Percentiles rank a stretch among this genome's conserved stretches.
phyloP scores from a whole-genome alignment of 2,888 invertebrate species.

The Pomacea canaliculata region DNA sequence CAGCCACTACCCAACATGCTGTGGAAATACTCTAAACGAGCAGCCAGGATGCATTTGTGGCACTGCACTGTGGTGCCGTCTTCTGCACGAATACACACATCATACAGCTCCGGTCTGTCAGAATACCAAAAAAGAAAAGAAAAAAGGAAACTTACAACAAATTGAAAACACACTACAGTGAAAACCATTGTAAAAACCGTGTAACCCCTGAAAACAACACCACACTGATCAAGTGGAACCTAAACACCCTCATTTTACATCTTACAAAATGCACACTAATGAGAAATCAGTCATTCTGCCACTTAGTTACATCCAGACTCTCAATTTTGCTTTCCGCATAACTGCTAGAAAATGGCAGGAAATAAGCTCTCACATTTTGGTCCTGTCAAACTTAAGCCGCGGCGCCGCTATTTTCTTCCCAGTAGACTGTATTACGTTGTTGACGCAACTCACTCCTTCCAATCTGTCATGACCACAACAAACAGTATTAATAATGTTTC shows the following conservation, averaged over 20 bases:
- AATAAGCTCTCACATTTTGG: slow-evolving; percentile 61
- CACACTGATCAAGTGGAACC: too few species aligned
- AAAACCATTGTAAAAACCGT: too few species aligned
- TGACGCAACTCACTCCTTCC: slow-evolving; percentile 54
- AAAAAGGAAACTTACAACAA: too few species aligned
- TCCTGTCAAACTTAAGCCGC: slow-evolving; percentile 72
- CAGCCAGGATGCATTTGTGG: slow-evolving; percentile 85
- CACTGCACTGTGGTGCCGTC: slow-evolving; percentile 73
- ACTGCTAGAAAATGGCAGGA: neutral
- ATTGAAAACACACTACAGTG: too few species aligned
- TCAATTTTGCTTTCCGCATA: too few species aligned
- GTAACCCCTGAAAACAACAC: too few species aligned
- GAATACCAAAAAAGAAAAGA: slow-evolving; percentile 1
- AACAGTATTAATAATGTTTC: too few species aligned
- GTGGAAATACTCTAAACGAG: slow-evolving; percentile 86
- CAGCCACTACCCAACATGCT: slow-evolving; percentile 86
- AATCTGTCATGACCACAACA: slow-evolving; percentile 43
- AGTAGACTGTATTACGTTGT: slow-evolving; percentile 48
- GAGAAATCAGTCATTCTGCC: too few species aligned
- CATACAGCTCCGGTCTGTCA: slow-evolving; percentile 72
- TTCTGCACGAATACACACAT: slow-evolving; percentile 75
- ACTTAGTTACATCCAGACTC: too few species aligned
- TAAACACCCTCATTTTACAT: too few species aligned
- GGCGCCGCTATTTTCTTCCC: slow-evolving; percentile 57
- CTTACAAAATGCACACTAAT: too few species aligned